These are phyloP conservation scores for Litoditis marina DNA, from an alignment of 2,888 invertebrate genomes.

Conservation along the genomic window DNA sequence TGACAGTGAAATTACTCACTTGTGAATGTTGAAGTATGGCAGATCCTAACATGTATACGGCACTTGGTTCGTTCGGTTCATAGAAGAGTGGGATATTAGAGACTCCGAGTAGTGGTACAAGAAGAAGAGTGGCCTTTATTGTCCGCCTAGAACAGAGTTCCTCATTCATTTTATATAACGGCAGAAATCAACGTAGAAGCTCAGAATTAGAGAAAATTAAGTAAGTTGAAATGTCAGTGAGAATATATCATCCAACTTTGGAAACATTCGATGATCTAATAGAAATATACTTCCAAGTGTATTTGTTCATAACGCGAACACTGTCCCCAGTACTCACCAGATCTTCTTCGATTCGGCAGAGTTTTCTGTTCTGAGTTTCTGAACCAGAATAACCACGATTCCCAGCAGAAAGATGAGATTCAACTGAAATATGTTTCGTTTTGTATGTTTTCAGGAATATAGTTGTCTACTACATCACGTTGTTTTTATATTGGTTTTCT, in stretches of 20 bases:
- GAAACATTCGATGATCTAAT: too few species aligned
- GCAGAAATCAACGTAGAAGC: neutral
- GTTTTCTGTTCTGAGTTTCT: conserved; percentile 65
- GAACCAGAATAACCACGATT: conserved; percentile 65
- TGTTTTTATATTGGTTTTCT: too few species aligned
- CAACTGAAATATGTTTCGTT: conserved; percentile 59
- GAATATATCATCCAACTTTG: neutral
- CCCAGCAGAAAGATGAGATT: conserved; percentile 65
- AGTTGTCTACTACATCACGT: neutral
- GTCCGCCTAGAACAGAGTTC: conserved; percentile 63
- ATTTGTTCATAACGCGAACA: too few species aligned
- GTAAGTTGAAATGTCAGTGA: too few species aligned
- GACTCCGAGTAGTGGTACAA: conserved; percentile 68
- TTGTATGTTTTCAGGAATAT: neutral
- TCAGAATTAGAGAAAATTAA: too few species aligned
- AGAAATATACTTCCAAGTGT: too few species aligned
- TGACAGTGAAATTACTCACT: conserved; percentile 59
- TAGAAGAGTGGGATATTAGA: conserved; percentile 67
- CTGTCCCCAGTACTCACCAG: conserved; percentile 52
- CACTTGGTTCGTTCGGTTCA: conserved; percentile 62
- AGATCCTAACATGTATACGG: conserved; percentile 66
- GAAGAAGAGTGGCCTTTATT: conserved; percentile 67
- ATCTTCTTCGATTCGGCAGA: conserved; percentile 65
- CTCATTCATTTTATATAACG: too few species aligned
- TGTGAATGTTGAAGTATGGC: conserved; percentile 67